Evolutionary conservation across 2,797 vertebrate species (phyloP).

Genomic region (Peromyscus nudipes): DNA sequence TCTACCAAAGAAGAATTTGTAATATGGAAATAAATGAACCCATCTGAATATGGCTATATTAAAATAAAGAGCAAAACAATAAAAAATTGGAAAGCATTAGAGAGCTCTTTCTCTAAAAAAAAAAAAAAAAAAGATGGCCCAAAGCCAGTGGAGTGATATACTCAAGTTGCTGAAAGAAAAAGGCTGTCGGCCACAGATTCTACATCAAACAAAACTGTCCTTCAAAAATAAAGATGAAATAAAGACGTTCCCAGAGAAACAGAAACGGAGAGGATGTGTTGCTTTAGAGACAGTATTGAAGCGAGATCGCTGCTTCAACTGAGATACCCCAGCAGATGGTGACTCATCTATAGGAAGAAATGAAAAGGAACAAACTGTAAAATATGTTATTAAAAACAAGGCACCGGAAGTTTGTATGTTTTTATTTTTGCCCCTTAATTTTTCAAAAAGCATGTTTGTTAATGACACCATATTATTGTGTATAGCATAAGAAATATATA

Average conservation of each 20-base stretch:
- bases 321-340: neutral
- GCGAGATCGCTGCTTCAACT: neutral
- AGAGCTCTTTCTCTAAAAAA: no score
- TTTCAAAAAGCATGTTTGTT: neutral
- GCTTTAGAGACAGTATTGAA: constrained; percentile 26
- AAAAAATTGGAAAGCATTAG: neutral
- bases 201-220: neutral
- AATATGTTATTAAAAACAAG: constrained; percentile 42
- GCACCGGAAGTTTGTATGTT: neutral
- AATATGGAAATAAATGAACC: neutral
- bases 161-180: constrained; percentile 25
- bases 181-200: neutral
- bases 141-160: neutral
- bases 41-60: neutral
- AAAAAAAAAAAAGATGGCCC: neutral
- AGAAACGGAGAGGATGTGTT: neutral
- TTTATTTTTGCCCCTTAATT: constrained; percentile 22
- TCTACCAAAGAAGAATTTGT: neutral
- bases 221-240: constrained; percentile 59
- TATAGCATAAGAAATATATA: neutral
- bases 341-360: neutral
- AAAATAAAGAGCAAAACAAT: constrained; percentile 24
- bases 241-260: constrained; percentile 23
- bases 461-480: neutral
- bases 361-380: neutral